A percentile compares a stretch with the other conserved stretches of the same genome.
Evolutionary conservation across 2,797 vertebrate genomes (phyloP).

Genomic region (Ceryle rudis): DNA sequence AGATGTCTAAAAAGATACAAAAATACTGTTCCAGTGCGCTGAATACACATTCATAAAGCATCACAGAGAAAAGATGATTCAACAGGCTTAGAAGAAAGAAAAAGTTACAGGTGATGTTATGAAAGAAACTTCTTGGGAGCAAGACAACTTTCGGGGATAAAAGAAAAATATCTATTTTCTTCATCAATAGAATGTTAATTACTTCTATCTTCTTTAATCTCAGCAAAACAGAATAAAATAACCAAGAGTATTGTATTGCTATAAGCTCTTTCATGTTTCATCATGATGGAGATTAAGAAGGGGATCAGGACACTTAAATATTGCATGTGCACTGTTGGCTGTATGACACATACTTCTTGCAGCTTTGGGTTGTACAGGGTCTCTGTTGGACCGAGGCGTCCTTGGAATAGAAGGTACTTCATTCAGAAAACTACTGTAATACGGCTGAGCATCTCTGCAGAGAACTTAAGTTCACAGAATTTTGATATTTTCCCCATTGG

Average conservation of each 20-base stretch:
- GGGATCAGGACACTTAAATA: neutral
- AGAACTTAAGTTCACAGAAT: neutral
- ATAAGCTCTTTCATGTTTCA: neutral
- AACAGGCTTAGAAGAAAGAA: neutral
- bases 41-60: neutral
- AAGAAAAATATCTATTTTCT: neutral
- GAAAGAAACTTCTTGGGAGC: neutral
- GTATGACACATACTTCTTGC: no score
- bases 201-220: neutral
- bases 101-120: neutral
- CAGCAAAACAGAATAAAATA: neutral
- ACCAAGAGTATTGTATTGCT: neutral
- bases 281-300: neutral
- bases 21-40: neutral
- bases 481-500: neutral
- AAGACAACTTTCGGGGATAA: neutral
- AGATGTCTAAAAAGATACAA: neutral
- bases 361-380: neutral
- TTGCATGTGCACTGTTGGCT: neutral
- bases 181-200: neutral
- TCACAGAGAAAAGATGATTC: neutral
- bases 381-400: neutral
- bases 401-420: neutral
- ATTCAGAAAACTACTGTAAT: neutral
- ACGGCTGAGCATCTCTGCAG: neutral